Percentiles rank a stretch among this genome's conserved stretches.
phyloP scores from a whole-genome alignment of 2,888 invertebrate genomes.

The Catocala nupta region DNA sequence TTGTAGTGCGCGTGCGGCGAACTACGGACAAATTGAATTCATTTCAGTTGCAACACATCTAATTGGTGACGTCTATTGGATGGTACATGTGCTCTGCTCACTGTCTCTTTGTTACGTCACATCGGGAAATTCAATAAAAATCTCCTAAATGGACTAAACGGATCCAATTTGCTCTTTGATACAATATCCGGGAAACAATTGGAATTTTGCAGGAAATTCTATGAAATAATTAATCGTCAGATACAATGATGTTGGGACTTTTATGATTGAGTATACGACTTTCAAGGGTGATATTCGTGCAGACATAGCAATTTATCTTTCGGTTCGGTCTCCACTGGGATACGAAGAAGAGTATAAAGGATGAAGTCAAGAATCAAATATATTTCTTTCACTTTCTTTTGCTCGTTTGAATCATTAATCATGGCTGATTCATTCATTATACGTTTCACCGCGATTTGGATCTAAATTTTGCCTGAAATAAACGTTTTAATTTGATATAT shows the following conservation, averaged over 20 bases:
- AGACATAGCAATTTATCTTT: slow-evolving; percentile 42
- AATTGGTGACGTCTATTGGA: slow-evolving; percentile 64
- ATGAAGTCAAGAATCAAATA: slow-evolving; percentile 45
- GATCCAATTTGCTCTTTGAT: slow-evolving; percentile 11
- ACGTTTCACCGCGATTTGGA: slow-evolving; percentile 17
- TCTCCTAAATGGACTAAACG: neutral
- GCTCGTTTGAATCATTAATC: slow-evolving; percentile 41
- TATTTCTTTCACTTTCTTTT: slow-evolving; percentile 39
- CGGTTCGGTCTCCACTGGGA: slow-evolving; percentile 28
- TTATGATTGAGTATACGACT: slow-evolving; percentile 46
- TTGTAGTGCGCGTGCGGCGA: slow-evolving; percentile 40
- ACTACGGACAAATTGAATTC: slow-evolving; percentile 63
- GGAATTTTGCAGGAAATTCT: slow-evolving; percentile 9
- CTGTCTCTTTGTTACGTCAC: slow-evolving; percentile 25
- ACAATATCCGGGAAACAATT: slow-evolving; percentile 16
- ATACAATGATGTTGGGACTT: slow-evolving; percentile 23
- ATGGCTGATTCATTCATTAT: slow-evolving; percentile 43
- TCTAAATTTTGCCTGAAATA: slow-evolving; percentile 13
- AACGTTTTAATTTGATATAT: slow-evolving; percentile 6
- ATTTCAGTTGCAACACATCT: slow-evolving; percentile 58
- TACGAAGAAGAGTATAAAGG: slow-evolving; percentile 26
- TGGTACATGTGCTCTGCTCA: slow-evolving; percentile 28
- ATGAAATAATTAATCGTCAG: slow-evolving; percentile 26
- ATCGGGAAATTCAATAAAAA: slow-evolving; percentile 10
- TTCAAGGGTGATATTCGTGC: slow-evolving; percentile 29